These are phyloP conservation scores for Fragum fragum DNA, from an alignment of 2,888 invertebrate species.

Conservation along the genomic window DNA sequence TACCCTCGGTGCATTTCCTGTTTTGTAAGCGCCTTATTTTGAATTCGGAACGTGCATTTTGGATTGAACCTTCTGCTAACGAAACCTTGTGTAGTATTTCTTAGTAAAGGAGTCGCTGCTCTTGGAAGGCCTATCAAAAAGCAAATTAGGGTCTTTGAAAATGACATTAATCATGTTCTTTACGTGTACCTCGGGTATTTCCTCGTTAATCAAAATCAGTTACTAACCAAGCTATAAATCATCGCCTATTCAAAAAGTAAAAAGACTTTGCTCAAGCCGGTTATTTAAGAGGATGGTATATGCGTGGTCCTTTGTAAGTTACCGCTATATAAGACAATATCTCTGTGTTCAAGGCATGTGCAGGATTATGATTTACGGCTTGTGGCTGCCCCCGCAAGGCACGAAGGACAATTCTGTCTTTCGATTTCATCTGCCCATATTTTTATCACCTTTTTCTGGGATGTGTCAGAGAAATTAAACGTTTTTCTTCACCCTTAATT, in stretches of 20 bases:
- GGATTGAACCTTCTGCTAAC: not conserved
- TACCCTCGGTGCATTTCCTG: constrained; percentile 42
- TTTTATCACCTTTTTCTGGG: constrained; percentile 14
- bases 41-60: constrained; percentile 12
- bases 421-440: constrained; percentile 28
- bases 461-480: constrained; percentile 31
- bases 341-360: constrained; percentile 22
- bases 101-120: not conserved
- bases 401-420: constrained; percentile 25
- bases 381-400: constrained; percentile 15
- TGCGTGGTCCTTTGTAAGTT: constrained; percentile 20
- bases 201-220: constrained; percentile 25
- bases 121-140: not conserved
- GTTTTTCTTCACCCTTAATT: constrained; percentile 17
- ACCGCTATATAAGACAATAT: constrained; percentile 32
- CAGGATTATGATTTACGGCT: constrained; percentile 27
- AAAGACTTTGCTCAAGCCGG: constrained; percentile 1
- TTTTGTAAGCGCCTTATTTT: constrained; percentile 39
- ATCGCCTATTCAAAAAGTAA: constrained; percentile 8
- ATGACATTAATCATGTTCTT: constrained; percentile 1
- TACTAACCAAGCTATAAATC: constrained; percentile 29
- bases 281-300: constrained; percentile 16
- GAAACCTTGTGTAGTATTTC: not conserved
- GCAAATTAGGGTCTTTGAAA: not conserved
- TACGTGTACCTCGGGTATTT: constrained; percentile 13